Percentiles rank a stretch among this genome's conserved stretches.
Conservation (phyloP, 2,888 invertebrate species). For the Microctonus brassicae region DNA sequence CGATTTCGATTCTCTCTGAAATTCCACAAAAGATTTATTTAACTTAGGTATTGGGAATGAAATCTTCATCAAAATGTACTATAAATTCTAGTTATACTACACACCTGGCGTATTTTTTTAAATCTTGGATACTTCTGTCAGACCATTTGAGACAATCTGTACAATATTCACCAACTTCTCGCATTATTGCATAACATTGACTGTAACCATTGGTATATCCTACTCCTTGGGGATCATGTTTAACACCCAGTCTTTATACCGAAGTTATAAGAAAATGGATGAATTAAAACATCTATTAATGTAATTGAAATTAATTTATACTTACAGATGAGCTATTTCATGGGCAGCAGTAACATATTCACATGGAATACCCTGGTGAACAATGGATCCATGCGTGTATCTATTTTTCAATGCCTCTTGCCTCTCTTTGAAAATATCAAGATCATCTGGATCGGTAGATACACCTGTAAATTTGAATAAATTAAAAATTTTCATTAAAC, state of each 20-base stretch:
- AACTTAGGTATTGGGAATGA: too few species aligned
- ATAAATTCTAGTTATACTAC: too few species aligned
- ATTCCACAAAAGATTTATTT: too few species aligned
- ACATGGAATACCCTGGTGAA: not conserved
- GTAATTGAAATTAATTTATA: not conserved
- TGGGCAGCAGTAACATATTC: not conserved
- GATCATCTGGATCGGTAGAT: too few species aligned
- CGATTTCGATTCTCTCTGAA: not conserved
- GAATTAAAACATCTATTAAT: not conserved
- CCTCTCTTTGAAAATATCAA: not conserved
- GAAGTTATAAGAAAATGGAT: not conserved
- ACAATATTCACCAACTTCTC: not conserved
- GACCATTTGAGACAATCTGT: not conserved
- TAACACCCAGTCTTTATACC: not conserved
- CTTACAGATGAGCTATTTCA: not conserved
- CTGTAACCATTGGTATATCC: not conserved
- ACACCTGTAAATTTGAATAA: too few species aligned
- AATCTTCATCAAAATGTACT: too few species aligned
- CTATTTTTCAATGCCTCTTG: not conserved
- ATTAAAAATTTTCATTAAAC: too few species aligned
- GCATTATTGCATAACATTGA: not conserved
- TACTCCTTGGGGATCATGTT: not conserved
- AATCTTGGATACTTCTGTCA: not conserved
- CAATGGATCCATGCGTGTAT: not conserved
- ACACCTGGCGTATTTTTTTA: not conserved